Conservation (phyloP, 2,113 vertebrate species). For the Myanophis thanlyinensis region DNA sequence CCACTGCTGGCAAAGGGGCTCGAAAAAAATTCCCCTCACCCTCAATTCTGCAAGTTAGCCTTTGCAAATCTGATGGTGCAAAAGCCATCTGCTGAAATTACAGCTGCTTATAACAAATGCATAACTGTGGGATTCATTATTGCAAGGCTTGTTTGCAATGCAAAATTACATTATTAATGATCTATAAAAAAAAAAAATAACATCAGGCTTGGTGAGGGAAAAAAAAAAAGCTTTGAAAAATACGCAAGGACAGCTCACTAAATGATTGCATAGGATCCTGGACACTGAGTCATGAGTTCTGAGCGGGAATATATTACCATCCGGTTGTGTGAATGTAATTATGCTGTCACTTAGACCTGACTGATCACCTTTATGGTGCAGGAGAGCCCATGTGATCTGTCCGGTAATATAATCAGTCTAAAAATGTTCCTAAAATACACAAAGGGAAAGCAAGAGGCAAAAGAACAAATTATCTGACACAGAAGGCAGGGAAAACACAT, state of each 20-base stretch:
- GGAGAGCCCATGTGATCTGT: constrained; percentile 44
- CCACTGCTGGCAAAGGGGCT: not conserved
- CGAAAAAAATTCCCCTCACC: not conserved
- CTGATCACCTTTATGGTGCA: constrained; percentile 48
- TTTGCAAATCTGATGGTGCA: not conserved
- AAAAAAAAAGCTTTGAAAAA: not conserved
- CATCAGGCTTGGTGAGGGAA: not conserved
- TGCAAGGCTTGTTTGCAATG: constrained; percentile 48
- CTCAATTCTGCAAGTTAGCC: too few relatives aligned
- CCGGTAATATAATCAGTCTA: constrained; percentile 50
- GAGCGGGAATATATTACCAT: constrained; percentile 54
- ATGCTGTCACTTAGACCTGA: constrained; percentile 50
- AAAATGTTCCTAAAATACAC: constrained; percentile 41
- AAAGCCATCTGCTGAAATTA: constrained; percentile 15
- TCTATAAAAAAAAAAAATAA: constrained; percentile 60
- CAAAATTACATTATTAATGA: constrained; percentile 56
- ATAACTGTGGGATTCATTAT: constrained; percentile 54
- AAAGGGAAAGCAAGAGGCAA: constrained; percentile 44
- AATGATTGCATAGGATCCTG: constrained; percentile 48
- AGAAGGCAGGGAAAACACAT: constrained; percentile 41
- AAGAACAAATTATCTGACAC: constrained; percentile 54
- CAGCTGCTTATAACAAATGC: constrained; percentile 29
- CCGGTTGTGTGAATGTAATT: constrained; percentile 50
- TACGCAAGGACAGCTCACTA: constrained; percentile 57
- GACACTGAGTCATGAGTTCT: constrained; percentile 53